Percentiles rank a stretch among this genome's conserved stretches.
Evolutionary conservation across 2,113 vertebrate species (phyloP).

Genomic region (Ranitomeya imitator): DNA sequence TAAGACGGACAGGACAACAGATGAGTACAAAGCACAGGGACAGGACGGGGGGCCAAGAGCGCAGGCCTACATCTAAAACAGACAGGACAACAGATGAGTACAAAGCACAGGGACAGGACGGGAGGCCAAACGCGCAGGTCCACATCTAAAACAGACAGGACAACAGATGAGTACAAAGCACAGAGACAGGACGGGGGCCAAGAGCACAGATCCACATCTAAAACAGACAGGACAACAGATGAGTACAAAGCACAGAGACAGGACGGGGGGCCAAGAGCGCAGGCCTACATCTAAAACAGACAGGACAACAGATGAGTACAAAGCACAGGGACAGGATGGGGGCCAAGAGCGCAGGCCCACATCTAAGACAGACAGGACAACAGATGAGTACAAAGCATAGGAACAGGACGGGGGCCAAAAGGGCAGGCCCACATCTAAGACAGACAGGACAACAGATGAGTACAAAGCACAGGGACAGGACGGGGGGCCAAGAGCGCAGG

Average conservation of each 20-base stretch:
- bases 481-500: slow-evolving; percentile 79
- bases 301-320: not conserved
- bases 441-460: not conserved
- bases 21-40: too few species aligned
- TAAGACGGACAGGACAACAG: slow-evolving; percentile 47
- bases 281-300: slow-evolving; percentile 84
- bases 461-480: too few species aligned
- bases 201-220: slow-evolving; percentile 92
- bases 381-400: not conserved
- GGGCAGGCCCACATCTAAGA: slow-evolving; percentile 90
- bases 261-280: slow-evolving; percentile 74
- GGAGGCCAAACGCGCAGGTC: slow-evolving; percentile 84
- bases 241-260: too few species aligned
- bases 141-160: slow-evolving; percentile 75
- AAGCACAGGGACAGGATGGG: too few species aligned
- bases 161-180: not conserved
- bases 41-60: slow-evolving; percentile 72
- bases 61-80: slow-evolving; percentile 86
- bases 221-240: not conserved
- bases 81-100: not conserved
- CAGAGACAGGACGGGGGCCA: slow-evolving; percentile 60
- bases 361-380: slow-evolving; percentile 66
- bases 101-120: too few species aligned
- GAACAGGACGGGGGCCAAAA: slow-evolving; percentile 65
- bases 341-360: slow-evolving; percentile 89